A percentile compares a stretch with the other conserved stretches of the same genome.
Evolutionary conservation across 1,140 invertebrate species (phyloP).

Genomic region (Hestina assimilis): DNA sequence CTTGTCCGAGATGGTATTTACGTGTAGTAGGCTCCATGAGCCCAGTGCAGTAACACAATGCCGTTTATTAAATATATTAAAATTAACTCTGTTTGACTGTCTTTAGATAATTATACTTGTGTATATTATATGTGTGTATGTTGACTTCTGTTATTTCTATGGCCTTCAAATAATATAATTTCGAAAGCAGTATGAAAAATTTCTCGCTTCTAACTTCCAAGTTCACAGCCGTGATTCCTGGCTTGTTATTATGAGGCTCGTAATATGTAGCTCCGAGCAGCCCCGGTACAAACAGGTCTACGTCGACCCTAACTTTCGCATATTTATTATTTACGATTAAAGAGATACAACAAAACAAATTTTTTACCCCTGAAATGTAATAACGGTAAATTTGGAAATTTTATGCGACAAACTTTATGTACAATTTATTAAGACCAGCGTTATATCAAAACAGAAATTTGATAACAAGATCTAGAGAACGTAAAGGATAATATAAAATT

Average conservation of each 20-base stretch:
- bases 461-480: no score
- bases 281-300: conserved; percentile 58
- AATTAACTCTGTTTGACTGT: no score
- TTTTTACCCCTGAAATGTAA: conserved; percentile 8
- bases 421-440: no score
- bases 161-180: not conserved
- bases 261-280: conserved; percentile 7
- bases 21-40: no score
- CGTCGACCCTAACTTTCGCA: conserved; percentile 53
- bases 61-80: no score
- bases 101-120: no score
- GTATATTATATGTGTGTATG: no score
- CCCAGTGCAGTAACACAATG: no score
- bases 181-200: not conserved
- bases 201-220: not conserved
- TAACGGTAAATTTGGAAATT: conserved; percentile 2
- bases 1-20: no score
- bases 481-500: no score
- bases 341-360: conserved; percentile 55
- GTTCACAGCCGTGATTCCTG: conserved; percentile 4
- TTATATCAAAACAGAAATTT: no score
- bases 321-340: conserved; percentile 70
- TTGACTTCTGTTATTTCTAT: not conserved
- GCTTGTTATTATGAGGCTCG: conserved; percentile 2
- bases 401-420: conserved; percentile 1